Evolutionary conservation across 2,797 vertebrate species (phyloP).

Genomic region (Helicolenus hilgendorfi): DNA sequence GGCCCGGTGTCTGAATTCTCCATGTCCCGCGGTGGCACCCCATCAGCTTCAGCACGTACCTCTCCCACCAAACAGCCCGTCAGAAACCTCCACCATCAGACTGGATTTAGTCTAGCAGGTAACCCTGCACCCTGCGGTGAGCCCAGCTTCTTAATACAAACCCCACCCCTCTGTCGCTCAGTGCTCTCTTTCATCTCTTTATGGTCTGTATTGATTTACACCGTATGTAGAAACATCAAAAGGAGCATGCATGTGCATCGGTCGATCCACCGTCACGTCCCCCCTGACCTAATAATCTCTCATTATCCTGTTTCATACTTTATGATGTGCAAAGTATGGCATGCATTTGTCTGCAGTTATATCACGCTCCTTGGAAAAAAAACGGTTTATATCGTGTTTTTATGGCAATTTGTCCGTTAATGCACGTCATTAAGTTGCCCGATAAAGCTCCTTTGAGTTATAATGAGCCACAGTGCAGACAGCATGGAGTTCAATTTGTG

Average conservation of each 20-base stretch:
- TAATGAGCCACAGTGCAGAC: slow-evolving; percentile 3
- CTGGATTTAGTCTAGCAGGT: slow-evolving; percentile 97
- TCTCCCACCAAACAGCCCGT: slow-evolving; percentile 96
- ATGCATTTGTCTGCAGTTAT: neutral
- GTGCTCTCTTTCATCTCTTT: slow-evolving; percentile 7
- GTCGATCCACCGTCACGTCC: neutral
- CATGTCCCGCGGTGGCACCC: slow-evolving; percentile 95
- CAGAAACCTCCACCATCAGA: slow-evolving; percentile 96
- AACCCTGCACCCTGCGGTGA: slow-evolving; percentile 82
- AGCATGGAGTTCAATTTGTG: neutral
- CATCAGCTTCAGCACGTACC: slow-evolving; percentile 93
- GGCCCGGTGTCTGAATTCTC: slow-evolving; percentile 97
- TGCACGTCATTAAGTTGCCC: slow-evolving; percentile 3
- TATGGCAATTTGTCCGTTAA: slow-evolving; percentile 34
- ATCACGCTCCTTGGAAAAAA: neutral
- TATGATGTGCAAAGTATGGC: slow-evolving; percentile 9
- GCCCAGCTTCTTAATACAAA: slow-evolving; percentile 53
- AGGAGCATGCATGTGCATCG: slow-evolving; percentile 1
- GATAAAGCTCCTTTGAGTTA: neutral
- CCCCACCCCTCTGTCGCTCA: neutral
- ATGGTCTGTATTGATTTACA: slow-evolving; percentile 16
- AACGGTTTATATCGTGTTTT: neutral
- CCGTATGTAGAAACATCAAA: neutral
- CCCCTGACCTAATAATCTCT: slow-evolving; percentile 11
- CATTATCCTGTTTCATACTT: slow-evolving; percentile 17